Base-by-base conservation (phyloP, 1,140 invertebrate genomes). In the Sipha flava region DNA sequence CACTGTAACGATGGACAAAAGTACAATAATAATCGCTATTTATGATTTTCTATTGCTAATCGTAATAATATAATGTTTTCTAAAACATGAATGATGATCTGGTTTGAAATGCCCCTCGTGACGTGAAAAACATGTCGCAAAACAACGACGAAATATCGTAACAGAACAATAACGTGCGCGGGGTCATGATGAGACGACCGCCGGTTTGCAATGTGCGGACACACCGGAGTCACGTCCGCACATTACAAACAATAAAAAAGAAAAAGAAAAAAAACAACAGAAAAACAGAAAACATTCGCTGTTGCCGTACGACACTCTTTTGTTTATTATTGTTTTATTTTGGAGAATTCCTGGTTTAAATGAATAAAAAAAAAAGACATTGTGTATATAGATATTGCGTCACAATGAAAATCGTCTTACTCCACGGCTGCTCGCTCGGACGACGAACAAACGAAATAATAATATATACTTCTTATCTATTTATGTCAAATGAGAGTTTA, bases 381-480 rank as follows among this genome's bases (percentile, higher is more conserved):
- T 54, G 49, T 37, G 26, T 23, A 57, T 21, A 29, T 26, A 31
- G 7, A 16, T 49, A 34, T 73, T 70, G 1, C 66, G 40, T 70
- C 66, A 70, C 66, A 57, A 43, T 59, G 18, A 26, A 40, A 77
- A 57, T 16, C 23, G 18, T 34, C 49, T 26, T 37, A 2, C n/a
- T 37, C 2, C 12, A 26, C 5, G 31, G 12, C 10, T 3, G 21
- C n/a, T n/a, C 23, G 40, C 18, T 4, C 5, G 62, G 14, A 40
- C n/a, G 2, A 29, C 16, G 21, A 40, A 57, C 31, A 21, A 26
- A 77, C 52, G 29, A 77, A 77, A n/a, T n/a, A n/a, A n/a, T n/a
- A n/a, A n/a, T n/a, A n/a, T n/a, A n/a, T 43, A 43, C 26, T 34
- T 16, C 49, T 77, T 57, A 77, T 77, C 73, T 77, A 57, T 26